Conservation (phyloP, 2,113 vertebrate species). For the Ascaphus truei region DNA sequence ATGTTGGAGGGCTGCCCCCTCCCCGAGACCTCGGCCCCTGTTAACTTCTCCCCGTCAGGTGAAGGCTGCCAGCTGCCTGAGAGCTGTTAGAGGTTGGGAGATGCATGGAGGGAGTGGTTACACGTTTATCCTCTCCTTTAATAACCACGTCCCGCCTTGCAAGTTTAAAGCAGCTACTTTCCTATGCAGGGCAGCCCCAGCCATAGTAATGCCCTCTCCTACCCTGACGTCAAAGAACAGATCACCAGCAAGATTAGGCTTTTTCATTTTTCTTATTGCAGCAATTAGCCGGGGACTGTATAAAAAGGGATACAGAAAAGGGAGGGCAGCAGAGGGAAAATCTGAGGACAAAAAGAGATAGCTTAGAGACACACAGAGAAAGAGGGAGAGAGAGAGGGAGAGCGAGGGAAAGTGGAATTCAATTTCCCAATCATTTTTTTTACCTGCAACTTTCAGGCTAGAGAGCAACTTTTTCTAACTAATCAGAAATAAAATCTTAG, state of each 20-base stretch:
- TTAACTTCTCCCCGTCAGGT: conserved; percentile 18
- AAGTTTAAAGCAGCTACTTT: conserved; percentile 70
- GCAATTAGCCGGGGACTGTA: conserved; percentile 83
- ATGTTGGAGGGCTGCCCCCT: too few species aligned
- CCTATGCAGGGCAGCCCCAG: conserved; percentile 71
- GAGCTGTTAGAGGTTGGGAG: conserved; percentile 13
- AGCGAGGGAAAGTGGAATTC: conserved; percentile 7
- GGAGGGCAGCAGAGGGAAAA: conserved; percentile 62
- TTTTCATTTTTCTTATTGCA: conserved; percentile 78
- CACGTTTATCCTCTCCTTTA: conserved; percentile 19
- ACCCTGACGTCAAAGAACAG: conserved; percentile 84
- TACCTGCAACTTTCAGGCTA: neutral
- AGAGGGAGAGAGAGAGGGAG: conserved; percentile 49
- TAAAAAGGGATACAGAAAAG: conserved; percentile 79
- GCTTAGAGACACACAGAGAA: conserved; percentile 46
- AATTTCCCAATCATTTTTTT: neutral
- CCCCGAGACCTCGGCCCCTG: too few species aligned
- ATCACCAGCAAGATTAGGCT: conserved; percentile 84
- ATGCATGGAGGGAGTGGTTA: conserved; percentile 26
- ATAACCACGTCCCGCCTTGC: conserved; percentile 32
- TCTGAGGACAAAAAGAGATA: conserved; percentile 68
- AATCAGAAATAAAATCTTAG: neutral
- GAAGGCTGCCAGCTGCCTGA: conserved; percentile 20
- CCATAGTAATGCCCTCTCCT: conserved; percentile 81
- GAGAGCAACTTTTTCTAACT: neutral